Conservation (phyloP, 2,888 invertebrate genomes). For the Aspidiotus rigidus region DNA sequence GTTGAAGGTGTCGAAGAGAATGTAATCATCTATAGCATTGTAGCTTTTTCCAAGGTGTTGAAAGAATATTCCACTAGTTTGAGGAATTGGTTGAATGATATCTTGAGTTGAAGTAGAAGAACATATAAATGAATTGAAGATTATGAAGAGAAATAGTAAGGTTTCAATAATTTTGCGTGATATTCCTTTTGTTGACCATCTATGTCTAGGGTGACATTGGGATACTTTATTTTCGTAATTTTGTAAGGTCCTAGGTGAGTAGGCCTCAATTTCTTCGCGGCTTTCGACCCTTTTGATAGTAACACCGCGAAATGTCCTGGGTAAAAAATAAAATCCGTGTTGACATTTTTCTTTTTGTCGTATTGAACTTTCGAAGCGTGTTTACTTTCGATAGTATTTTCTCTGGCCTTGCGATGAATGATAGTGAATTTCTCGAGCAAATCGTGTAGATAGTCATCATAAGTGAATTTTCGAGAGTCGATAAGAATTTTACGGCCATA, state of each 20-base stretch:
- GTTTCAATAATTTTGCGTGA: background rate
- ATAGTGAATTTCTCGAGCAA: background rate
- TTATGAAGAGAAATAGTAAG: background rate
- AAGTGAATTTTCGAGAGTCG: background rate
- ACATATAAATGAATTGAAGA: background rate
- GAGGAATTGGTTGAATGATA: background rate
- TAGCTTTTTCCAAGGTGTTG: background rate
- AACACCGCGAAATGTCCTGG: background rate
- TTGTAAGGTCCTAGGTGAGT: background rate
- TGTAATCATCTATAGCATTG: background rate
- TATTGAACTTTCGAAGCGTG: too few relatives aligned
- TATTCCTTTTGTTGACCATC: background rate
- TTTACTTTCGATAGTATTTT: background rate
- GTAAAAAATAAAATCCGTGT: background rate
- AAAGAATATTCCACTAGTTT: background rate
- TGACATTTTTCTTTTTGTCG: too few relatives aligned
- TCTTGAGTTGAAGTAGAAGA: background rate
- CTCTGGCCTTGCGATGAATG: background rate
- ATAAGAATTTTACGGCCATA: background rate
- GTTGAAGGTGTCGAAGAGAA: background rate
- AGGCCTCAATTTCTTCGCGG: background rate
- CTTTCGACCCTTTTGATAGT: background rate
- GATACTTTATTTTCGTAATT: background rate
- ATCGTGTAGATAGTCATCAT: background rate
- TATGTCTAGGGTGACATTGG: background rate